Conservation (phyloP, 2,113 vertebrate species). For the Cranoglanis bouderius region DNA sequence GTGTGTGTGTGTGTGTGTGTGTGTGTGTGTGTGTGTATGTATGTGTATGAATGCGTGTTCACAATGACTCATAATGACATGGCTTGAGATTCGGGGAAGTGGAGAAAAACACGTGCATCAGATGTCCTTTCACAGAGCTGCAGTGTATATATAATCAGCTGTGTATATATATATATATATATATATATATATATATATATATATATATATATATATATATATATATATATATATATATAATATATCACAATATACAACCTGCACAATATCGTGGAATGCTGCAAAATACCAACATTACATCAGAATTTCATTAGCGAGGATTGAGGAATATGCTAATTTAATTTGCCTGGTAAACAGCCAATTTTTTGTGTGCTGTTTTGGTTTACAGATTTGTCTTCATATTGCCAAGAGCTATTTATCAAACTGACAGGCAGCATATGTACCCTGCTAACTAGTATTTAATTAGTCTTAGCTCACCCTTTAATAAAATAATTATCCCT, state of each 20-base stretch:
- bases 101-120: constrained; percentile 22
- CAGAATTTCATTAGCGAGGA: background rate
- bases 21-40: background rate
- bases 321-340: background rate
- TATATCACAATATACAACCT: background rate
- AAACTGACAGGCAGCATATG: constrained; percentile 20
- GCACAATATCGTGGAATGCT: background rate
- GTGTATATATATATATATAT: background rate
- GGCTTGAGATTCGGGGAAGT: constrained; percentile 18
- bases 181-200: too few species aligned
- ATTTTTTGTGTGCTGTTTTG: background rate
- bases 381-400: constrained; percentile 8
- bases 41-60: background rate
- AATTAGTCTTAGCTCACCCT: background rate
- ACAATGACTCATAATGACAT: constrained; percentile 43
- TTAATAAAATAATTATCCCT: background rate
- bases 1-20: background rate
- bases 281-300: constrained; percentile 9
- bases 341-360: background rate
- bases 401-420: constrained; percentile 13
- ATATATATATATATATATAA: background rate
- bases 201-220: too few species aligned
- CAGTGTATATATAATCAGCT: background rate
- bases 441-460: background rate
- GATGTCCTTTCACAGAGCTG: background rate